Evolutionary conservation across 2,113 vertebrate genomes (phyloP), one percentile per base, ranked within the genome.

Genomic region (Carollia perspicillata): DNA sequence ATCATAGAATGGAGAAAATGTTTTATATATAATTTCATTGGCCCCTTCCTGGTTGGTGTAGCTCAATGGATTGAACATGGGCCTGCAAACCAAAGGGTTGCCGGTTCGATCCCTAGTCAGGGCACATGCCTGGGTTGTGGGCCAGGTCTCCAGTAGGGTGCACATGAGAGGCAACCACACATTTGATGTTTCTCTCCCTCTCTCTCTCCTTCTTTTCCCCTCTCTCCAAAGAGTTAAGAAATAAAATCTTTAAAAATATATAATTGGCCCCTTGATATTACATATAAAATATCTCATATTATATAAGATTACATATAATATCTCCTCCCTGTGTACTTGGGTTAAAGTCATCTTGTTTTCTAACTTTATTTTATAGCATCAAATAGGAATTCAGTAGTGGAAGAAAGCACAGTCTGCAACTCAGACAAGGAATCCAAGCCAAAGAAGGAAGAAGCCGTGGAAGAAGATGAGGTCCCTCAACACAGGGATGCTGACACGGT

Each of bases 301-400:
- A 30, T 26, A 28, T 23, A 80, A 58, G 14, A 83, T 20, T 79
- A 55, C 30, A n/a, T 58, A 17, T 30, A 79, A 9, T 83, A 42
- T 77, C 35, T 65, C 49, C 26, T 72, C 17, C 47, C 23, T 90
- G 40, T 69, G 40, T 13, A 35, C 11, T 68, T 94, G 63, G 44
- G 87, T 84, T 78, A 60, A 89, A 88, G 30, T 95, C 75, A 95
- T 28, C 28, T 93, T 94, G 60, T 72, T 90, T 72, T 96, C 81
- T 88, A 58, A 68, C 35, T 28, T 95, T 90, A n/a, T 74, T 92
- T 90, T 92, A 40, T 80, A 95, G 95, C 42, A 53, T 30, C n/a
- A 4, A 40, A 71, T 30, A 58, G 66, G 78, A 93, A 85, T 79
- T 78, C 81, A n/a, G 47, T 78, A 47, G 18, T 85, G 44, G 95